Evolutionary conservation across 2,113 vertebrate genomes (phyloP), one percentile per base, ranked within the genome.

Genomic region (Tautogolabrus adspersus): DNA sequence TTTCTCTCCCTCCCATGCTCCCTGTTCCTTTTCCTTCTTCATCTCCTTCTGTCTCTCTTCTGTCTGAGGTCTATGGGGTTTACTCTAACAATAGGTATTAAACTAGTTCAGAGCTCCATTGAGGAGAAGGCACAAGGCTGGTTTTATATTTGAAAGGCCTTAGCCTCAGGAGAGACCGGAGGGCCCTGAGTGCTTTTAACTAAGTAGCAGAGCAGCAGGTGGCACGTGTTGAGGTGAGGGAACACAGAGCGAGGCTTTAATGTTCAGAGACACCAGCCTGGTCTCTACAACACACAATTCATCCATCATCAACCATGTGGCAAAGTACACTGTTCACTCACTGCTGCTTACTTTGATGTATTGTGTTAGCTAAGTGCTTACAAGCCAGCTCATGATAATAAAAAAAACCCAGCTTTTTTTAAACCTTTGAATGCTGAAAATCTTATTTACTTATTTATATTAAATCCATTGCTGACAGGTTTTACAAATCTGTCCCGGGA

Each of bases 51-150:
- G 46, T 26, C 26, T 67, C 86, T 81, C 79, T 37, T 62, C 26
- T 72, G 83, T 82, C 82, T 77, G 81, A 61, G 68, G 84, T 91
- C 89, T 92, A 86, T 78, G 51, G 88, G 87, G 78, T 89, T 77
- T 77, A 59, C 81, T 79, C 91, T 91, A 94, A 93, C 91, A 93
- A 92, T 93, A 93, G 92, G 65, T 81, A 75, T 89, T 93, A 88
- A 93, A 94, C 93, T 93, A 93, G 92, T 94, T 94, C 86, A 92
- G 79, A 56, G 79, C 83, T 85, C 89, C 81, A 75, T 78, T 68
- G 90, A 91, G 90, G 86, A 77, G 79, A 66, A 76, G 79, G 65
- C 84, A 79, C 64, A 19, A 42, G 86, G 60, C 77, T 73, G 83
- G 75, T 88, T 86, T 81, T 90, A 84, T 89, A 87, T 91, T 91